These are phyloP conservation scores for Acanthochromis polyacanthus DNA, from an alignment of 2,113 vertebrate species.

Conservation along the genomic window DNA sequence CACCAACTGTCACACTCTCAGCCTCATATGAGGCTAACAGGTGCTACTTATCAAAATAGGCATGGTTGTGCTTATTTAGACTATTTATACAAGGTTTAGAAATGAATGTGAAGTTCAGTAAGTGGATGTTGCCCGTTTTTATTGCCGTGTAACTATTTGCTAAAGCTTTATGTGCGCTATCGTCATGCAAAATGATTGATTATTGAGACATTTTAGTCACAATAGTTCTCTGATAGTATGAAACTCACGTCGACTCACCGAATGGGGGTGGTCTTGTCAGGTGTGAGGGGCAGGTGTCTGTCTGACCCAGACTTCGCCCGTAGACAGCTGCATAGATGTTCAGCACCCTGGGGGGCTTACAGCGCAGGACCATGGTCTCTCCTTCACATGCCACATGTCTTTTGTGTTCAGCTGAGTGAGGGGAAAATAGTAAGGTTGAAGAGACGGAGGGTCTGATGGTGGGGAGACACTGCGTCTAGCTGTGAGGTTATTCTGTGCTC, in stretches of 20 bases:
- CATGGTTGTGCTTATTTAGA: not conserved
- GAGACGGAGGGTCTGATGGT: not conserved
- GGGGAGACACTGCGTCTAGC: not conserved
- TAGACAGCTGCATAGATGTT: constrained; percentile 95
- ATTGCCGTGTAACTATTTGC: too few relatives aligned
- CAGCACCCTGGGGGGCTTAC: constrained; percentile 91
- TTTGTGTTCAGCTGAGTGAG: constrained; percentile 90
- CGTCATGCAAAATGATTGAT: too few relatives aligned
- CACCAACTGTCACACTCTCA: not conserved
- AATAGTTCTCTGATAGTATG: not conserved
- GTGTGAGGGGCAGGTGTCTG: constrained; percentile 83
- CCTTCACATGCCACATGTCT: constrained; percentile 91
- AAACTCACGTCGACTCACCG: constrained; percentile 83
- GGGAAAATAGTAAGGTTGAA: not conserved
- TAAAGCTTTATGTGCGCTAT: too few relatives aligned
- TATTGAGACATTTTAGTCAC: not conserved
- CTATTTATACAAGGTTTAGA: too few relatives aligned
- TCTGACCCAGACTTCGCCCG: constrained; percentile 84
- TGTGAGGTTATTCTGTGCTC: not conserved
- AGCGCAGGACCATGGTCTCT: constrained; percentile 90
- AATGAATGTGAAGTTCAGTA: too few relatives aligned
- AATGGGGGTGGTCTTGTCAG: constrained; percentile 82
- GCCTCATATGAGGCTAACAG: too few relatives aligned
- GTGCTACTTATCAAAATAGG: too few relatives aligned
- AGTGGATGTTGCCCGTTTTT: too few relatives aligned